Evolutionary conservation across 2,888 invertebrate species (phyloP), one percentile per base, ranked within the genome.

Genomic region (Archaeoteleia sp.): DNA sequence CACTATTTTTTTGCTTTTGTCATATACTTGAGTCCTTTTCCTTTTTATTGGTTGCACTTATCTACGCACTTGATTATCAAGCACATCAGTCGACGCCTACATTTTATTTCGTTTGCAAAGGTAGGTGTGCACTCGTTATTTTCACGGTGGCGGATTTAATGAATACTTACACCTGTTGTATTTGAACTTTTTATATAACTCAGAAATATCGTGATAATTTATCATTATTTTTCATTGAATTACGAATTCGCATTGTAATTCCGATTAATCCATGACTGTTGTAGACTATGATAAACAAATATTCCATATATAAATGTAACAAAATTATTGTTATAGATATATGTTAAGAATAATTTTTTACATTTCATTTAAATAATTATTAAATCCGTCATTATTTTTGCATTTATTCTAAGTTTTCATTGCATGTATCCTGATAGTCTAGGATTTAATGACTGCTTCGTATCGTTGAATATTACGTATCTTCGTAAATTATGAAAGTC

Each of bases 71-170:
- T 10, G 14, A 29, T 30, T 29, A 30, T 43, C 12, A 27, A 37
- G 63, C 51, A 53, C 58, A 17, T 45, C 20, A 32, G 35, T 51
- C 46, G 51, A 45, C 20, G 65, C 15, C 42, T 48, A 54, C 29
- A 32, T 42, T 54, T 60, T 66, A 6, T 60, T 60, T 66, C 55
- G 10, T 60, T 66, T 66, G 8, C 27, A 60, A 67, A 74, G 74
- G 74, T 74, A 74, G 71, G 74, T 74, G 65, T 65, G 62, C 49
- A 60, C 48, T 10, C 46, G 54, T 54, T 65, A 39, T 57, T 62
- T 67, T 49, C 29, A 43, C 49, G 32, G 8, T 14, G 35, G 6
- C 35, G 12, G 14, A 37, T 37, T 37, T 37, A 14, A 35, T 35
- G 10, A 8, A 12, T 2, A 35, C 14, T 35, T 35, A 20, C 20